Conservation (phyloP, 1,140 invertebrate genomes). For the Eriocheir sinensis region DNA sequence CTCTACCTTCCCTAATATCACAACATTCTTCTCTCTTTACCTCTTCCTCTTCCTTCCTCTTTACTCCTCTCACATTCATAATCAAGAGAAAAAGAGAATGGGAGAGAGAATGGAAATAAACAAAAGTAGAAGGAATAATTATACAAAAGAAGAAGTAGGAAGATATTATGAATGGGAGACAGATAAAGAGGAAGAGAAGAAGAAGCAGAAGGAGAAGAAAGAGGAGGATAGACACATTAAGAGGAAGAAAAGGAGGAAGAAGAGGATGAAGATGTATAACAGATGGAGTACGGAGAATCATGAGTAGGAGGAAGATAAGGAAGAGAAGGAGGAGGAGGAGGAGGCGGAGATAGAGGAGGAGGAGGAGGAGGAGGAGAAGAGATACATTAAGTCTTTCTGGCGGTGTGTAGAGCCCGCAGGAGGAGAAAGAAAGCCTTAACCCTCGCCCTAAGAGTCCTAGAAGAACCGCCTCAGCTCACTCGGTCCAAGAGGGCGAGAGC, state of each 20-base stretch:
- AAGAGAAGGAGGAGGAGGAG: conserved; percentile 13
- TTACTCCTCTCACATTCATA: neutral
- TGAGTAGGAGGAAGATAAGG: neutral
- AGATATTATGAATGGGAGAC: neutral
- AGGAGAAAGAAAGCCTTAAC: conserved; percentile 20
- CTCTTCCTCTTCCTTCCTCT: neutral
- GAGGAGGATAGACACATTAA: neutral
- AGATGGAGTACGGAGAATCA: neutral
- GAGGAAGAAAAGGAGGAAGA: neutral
- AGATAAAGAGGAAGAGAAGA: too few species aligned
- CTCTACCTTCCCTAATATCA: too few species aligned
- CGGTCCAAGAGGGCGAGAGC: neutral
- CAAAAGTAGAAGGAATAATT: neutral
- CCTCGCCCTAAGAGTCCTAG: neutral
- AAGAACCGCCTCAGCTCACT: neutral
- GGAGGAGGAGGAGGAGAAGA: neutral
- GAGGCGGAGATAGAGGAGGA: neutral
- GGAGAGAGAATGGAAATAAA: neutral
- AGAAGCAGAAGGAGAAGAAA: neutral
- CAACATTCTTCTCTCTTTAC: neutral
- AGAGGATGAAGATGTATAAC: neutral
- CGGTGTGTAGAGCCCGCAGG: neutral
- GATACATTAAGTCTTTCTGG: conserved; percentile 34
- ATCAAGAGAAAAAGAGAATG: neutral
- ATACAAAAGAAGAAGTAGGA: neutral